Base-by-base conservation (phyloP, 2,888 invertebrate species). In the Stegophylla sp. region DNA sequence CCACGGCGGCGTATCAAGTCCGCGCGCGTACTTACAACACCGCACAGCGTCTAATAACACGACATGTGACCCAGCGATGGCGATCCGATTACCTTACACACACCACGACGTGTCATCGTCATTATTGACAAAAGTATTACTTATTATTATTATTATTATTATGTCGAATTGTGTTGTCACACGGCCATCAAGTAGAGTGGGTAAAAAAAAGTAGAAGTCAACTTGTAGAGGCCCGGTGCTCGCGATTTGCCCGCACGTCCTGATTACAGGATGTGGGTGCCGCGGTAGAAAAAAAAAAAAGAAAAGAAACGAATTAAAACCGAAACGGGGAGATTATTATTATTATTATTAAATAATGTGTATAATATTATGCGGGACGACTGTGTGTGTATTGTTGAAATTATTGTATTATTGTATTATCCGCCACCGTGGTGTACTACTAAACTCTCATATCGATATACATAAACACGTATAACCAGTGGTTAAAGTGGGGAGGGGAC, bases 241-340 rank as follows among this genome's bases (percentile, higher is more conserved):
- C n/a, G 53, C 17, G 28, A 17, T 17, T 12, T 17, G 53, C 23
- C 23, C 9, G 13, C 41, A 7, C 34, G 12, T 41, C 20, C 51
- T 51, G 64, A 43, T 75, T 23, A 28, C 53, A 77, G 53, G 67
- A 77, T 77, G 67, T 77, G 76, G 76, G 76, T 56, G 76, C 75
- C 53, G 51, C 64, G 12, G 23, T 1, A 15, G 2, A 12, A 15
- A 4, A 34, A 12, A 13, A 23, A 28, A 9, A 5, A 26, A 13
- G 53, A 34, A 41, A 23, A 71, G 9, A 41, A 51, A 51, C 17
- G n/a, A 53, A 56, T 17, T 17, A 34, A 34, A 34, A 5, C 3
- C 34, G 23, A 41, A 41, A 56, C 23, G 23, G 26, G 15, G 56
- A 26, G 23, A n/a, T n/a, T n/a, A 26, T 3, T n/a, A 12, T 41